Conservation (phyloP, 1,140 invertebrate species). For the Bombyx mori region DNA sequence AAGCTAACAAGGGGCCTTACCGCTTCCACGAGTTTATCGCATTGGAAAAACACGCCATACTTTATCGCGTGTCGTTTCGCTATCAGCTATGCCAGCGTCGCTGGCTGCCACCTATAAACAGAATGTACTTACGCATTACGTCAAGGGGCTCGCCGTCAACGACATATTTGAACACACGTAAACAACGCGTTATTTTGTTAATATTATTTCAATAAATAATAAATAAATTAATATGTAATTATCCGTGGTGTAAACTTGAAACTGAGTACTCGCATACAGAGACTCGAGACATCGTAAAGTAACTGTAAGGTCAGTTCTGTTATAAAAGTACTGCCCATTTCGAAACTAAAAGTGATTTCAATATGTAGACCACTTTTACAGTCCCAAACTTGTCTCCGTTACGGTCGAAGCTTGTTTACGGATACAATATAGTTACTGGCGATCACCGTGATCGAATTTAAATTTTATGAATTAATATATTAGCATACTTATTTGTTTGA, state of each 20-base stretch:
- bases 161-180: slow-evolving; percentile 2
- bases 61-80: slow-evolving; percentile 52
- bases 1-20: slow-evolving; percentile 29
- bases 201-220: no score
- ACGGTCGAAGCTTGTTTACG: no score
- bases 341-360: slow-evolving; percentile 25
- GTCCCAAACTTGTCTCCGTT: slow-evolving; percentile 16
- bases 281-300: not conserved
- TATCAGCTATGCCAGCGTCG: slow-evolving; percentile 48
- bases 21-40: slow-evolving; percentile 50
- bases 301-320: slow-evolving; percentile 8
- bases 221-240: no score
- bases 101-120: slow-evolving; percentile 1
- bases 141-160: slow-evolving; percentile 10
- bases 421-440: no score
- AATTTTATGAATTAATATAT: no score
- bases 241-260: no score
- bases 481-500: no score
- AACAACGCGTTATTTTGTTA: not conserved
- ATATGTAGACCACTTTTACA: slow-evolving; percentile 23
- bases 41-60: slow-evolving; percentile 58
- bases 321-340: slow-evolving; percentile 1
- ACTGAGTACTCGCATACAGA: no score
- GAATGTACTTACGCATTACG: slow-evolving; percentile 3
- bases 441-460: no score